These are phyloP conservation scores for Deilephila elpenor DNA, from an alignment of 2,888 invertebrate genomes.

Conservation along the genomic window DNA sequence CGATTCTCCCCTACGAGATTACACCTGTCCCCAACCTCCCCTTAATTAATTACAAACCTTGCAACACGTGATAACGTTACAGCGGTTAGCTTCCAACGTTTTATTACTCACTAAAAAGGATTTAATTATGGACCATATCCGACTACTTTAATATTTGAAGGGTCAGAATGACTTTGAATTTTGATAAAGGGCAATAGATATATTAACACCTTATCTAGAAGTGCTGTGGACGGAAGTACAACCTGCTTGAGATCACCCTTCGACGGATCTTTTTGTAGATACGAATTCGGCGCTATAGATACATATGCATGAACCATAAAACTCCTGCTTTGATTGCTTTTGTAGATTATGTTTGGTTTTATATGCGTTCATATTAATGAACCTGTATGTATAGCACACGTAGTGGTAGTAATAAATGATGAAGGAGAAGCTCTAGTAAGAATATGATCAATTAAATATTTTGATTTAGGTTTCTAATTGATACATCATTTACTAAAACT, in stretches of 20 bases:
- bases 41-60: slow-evolving; percentile 56
- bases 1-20: slow-evolving; percentile 4
- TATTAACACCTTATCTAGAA: slow-evolving; percentile 17
- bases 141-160: slow-evolving; percentile 7
- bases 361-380: neutral
- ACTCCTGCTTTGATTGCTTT: neutral
- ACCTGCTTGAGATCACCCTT: neutral
- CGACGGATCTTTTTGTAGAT: neutral
- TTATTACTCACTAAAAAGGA: slow-evolving; percentile 50
- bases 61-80: slow-evolving; percentile 55
- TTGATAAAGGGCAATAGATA: slow-evolving; percentile 29
- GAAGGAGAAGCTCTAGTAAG: too few species aligned
- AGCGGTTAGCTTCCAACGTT: slow-evolving; percentile 51
- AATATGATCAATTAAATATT: too few species aligned
- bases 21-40: slow-evolving; percentile 31
- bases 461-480: too few species aligned
- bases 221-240: neutral
- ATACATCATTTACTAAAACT: too few species aligned
- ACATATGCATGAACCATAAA: slow-evolving; percentile 18
- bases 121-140: slow-evolving; percentile 48
- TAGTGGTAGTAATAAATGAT: too few species aligned
- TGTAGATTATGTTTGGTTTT: slow-evolving; percentile 1
- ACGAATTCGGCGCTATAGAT: neutral
- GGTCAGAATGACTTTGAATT: slow-evolving; percentile 31
- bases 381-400: neutral